Percentiles rank a stretch among this genome's conserved stretches.
Evolutionary conservation across 37 sponge, comb jelly and placozoan species (phyloP).

Genomic region (Aphrocallistes beatrix): DNA sequence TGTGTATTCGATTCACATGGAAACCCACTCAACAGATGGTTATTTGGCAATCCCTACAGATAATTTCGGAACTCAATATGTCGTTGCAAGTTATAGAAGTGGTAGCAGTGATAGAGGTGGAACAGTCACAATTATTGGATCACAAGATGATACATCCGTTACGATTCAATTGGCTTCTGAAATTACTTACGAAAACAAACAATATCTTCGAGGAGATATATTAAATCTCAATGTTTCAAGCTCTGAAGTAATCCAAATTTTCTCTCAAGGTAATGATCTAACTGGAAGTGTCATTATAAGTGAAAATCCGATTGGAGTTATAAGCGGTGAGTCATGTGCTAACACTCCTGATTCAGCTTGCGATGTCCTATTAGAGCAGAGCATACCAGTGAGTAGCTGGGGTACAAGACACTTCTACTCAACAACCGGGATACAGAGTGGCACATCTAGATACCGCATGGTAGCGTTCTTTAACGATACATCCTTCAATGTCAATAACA

Average conservation of each 20-base stretch:
- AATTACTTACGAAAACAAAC: background rate
- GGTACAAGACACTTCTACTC: slow-evolving; percentile 13
- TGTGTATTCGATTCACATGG: background rate
- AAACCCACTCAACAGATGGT: background rate
- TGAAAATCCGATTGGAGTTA: background rate
- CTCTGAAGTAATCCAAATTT: background rate
- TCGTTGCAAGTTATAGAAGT: background rate
- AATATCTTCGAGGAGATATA: background rate
- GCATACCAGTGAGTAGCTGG: background rate
- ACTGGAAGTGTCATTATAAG: background rate
- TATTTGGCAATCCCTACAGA: background rate
- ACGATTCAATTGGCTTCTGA: background rate
- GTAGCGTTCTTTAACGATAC: background rate
- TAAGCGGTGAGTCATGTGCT: background rate
- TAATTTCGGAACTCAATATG: background rate
- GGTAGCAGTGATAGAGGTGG: too few relatives aligned
- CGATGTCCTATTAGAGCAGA: background rate
- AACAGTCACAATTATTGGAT: background rate
- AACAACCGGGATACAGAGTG: background rate
- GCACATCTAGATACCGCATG: background rate
- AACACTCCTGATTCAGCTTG: background rate
- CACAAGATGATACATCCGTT: background rate
- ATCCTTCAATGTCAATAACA: background rate
- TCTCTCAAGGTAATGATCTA: background rate
- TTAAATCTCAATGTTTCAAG: background rate